Evolutionary conservation across 2,113 vertebrate genomes (phyloP).

Genomic region (Atlantisia rogersi): DNA sequence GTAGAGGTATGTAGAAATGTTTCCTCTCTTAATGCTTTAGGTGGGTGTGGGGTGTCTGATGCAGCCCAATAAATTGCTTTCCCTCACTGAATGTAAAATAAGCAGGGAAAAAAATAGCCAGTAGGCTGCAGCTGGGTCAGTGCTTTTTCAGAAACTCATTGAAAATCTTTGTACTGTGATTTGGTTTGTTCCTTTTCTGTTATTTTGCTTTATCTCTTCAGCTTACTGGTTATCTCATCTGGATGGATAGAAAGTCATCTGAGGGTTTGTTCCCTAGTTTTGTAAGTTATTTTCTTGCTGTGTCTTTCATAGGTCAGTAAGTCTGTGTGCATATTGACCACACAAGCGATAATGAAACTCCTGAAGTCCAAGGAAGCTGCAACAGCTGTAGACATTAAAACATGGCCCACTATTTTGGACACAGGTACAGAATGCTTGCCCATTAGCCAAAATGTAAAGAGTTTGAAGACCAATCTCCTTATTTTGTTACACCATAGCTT

Average conservation of each 20-base stretch:
- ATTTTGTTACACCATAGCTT: neutral
- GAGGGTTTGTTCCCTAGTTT: neutral
- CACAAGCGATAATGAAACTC: slow-evolving; percentile 93
- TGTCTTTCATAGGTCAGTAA: slow-evolving; percentile 88
- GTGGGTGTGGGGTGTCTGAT: neutral
- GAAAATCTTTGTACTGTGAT: neutral
- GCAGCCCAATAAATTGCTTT: neutral
- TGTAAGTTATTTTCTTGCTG: neutral
- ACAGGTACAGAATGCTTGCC: slow-evolving; percentile 78
- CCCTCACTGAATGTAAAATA: neutral
- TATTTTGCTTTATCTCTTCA: neutral
- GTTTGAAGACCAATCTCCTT: neutral
- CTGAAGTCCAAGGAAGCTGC: slow-evolving; percentile 94
- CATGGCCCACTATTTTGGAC: slow-evolving; percentile 93
- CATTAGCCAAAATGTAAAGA: neutral
- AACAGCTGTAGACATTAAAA: slow-evolving; percentile 89
- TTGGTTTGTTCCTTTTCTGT: neutral
- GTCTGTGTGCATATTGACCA: slow-evolving; percentile 92
- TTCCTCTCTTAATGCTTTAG: neutral
- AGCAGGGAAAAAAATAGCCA: neutral
- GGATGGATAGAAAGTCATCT: neutral
- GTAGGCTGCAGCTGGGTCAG: neutral
- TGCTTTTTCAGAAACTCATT: neutral
- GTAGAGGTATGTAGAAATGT: slow-evolving; percentile 83
- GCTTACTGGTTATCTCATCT: neutral